Evolutionary conservation across 2,888 invertebrate genomes (phyloP).

Genomic region (Phengaris arion): DNA sequence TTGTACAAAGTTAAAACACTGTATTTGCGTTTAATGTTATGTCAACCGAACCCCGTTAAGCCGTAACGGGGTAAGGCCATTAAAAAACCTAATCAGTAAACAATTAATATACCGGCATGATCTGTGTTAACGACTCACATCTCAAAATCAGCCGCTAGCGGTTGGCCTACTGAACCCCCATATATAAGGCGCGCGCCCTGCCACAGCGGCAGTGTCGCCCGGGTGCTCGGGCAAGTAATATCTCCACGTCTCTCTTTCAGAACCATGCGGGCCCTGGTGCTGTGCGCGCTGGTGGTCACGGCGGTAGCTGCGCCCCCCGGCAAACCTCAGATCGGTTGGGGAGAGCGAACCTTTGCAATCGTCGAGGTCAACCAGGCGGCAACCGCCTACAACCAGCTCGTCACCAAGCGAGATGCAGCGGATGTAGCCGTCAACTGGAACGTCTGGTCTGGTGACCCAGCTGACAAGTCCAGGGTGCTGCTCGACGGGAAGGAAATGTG

Average conservation of each 20-base stretch:
- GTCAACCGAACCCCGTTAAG: constrained; percentile 9
- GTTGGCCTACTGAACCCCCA: constrained; percentile 71
- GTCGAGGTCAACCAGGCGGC: constrained; percentile 75
- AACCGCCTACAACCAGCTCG: constrained; percentile 73
- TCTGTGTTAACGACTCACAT: constrained; percentile 72
- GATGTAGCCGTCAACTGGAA: constrained; percentile 74
- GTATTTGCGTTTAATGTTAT: background rate
- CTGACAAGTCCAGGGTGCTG: constrained; percentile 59
- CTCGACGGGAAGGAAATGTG: constrained; percentile 64
- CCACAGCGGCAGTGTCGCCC: constrained; percentile 62
- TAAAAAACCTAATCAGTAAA: constrained; percentile 51
- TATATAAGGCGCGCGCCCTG: constrained; percentile 69
- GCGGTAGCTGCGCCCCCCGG: constrained; percentile 64
- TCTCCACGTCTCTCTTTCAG: background rate
- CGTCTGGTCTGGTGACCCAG: constrained; percentile 71
- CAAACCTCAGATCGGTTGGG: constrained; percentile 70
- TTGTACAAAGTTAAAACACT: background rate
- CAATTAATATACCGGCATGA: constrained; percentile 66
- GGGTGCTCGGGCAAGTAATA: constrained; percentile 59
- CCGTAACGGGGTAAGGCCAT: constrained; percentile 21
- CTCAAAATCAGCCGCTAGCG: constrained; percentile 69
- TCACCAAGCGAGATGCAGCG: constrained; percentile 62
- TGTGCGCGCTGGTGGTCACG: constrained; percentile 50
- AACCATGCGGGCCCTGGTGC: constrained; percentile 53
- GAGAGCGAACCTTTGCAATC: constrained; percentile 70